Evolutionary conservation across 2,113 vertebrate genomes (phyloP).

Genomic region (Oncorhynchus tshawytscha): DNA sequence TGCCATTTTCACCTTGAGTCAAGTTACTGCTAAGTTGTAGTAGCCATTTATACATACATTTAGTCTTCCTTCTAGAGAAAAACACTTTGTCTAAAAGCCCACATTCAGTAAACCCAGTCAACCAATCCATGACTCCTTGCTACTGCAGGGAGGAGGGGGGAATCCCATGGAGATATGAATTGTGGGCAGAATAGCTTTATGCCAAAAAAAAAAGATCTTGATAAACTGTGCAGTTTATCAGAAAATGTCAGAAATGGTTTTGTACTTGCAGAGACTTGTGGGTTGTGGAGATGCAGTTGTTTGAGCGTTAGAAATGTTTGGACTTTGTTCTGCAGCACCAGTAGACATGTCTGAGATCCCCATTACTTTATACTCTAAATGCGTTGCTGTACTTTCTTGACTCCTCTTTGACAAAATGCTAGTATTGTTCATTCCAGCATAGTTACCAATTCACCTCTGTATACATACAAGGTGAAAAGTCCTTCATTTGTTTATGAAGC

Average conservation of each 20-base stretch:
- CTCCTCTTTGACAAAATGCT: neutral
- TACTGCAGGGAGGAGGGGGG: neutral
- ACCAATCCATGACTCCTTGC: neutral
- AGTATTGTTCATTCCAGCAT: too few relatives aligned
- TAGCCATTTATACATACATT: too few relatives aligned
- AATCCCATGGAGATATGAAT: constrained; percentile 20
- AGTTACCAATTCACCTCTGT: too few relatives aligned
- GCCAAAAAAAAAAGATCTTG: constrained; percentile 13
- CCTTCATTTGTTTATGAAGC: too few relatives aligned
- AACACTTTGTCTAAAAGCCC: neutral
- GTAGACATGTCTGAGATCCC: neutral
- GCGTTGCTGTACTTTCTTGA: constrained; percentile 15
- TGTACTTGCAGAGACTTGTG: neutral
- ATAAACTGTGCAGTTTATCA: constrained; percentile 27
- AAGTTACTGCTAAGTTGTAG: too few relatives aligned
- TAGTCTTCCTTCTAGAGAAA: neutral
- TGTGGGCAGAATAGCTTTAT: constrained; percentile 8
- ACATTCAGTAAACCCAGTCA: neutral
- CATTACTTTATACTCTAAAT: neutral
- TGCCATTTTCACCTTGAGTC: too few relatives aligned
- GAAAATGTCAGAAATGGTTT: constrained; percentile 18
- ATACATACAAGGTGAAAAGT: too few relatives aligned
- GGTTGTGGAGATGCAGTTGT: neutral
- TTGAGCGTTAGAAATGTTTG: neutral
- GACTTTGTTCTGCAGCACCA: neutral